Base-by-base conservation (phyloP, 2,113 vertebrate genomes). In the Vidua chalybeata region DNA sequence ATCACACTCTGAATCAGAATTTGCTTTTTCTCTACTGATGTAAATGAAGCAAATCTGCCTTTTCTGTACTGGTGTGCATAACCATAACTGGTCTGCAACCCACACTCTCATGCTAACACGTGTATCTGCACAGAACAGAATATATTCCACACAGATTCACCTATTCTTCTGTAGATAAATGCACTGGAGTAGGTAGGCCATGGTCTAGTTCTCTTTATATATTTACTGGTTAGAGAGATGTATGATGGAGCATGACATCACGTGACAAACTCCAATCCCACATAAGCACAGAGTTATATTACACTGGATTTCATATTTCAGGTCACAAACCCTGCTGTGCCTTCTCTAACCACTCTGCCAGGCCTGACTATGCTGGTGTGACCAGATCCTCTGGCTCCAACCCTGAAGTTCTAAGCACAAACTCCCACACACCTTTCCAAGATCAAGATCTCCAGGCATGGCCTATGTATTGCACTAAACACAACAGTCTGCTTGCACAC, bases 201-300 rank as follows among this genome's bases (percentile, higher is more conserved):
- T 0, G 0, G 8, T 48, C 55, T 48, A 51, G 15, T 31, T 69
- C 27, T 37, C 58, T 52, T 55, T 61, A 33, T 33, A 0, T 13
- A 37, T 49, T 45, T 91, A n/a, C 46, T 33, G 35, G 27, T 23
- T 9, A n/a, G 56, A 92, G 15, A 64, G 1, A 52, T 3, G 1
- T 13, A 31, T 9, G 67, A 33, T 1, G 1, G 43, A 81, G 33
- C 39, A 19, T 2, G 52, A 21, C 45, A 41, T 2, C 13, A 2
- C 0, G 3, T 46, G 48, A 30, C 15, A 21, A 9, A 15, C 4
- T 48, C 35, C 4, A 17, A 16, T 55, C 22, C 22, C 76, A 48
- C 0, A 1, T 15, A 71, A 4, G 28, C 2, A 1, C 28, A 28
- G 2, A 13, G 24, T 10, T 20, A 6, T 2, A 10, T 31, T 5